Base-by-base conservation (phyloP, 2,888 invertebrate genomes). In the Euzophera pinguis region DNA sequence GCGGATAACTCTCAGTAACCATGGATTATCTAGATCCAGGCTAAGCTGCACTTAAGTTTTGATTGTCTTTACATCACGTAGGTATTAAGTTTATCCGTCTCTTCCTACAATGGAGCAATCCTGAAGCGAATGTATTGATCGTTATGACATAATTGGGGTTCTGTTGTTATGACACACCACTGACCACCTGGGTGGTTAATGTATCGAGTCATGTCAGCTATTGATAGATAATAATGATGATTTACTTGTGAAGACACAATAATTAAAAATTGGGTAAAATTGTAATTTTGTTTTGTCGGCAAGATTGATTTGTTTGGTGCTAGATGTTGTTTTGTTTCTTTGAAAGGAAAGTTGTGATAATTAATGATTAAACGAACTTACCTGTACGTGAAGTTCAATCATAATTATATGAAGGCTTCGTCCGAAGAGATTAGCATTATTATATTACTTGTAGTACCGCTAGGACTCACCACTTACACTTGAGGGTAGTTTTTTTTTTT, bases 321-420 rank as follows among this genome's bases (percentile, higher is more conserved):
- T n/a, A n/a, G n/a, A n/a, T n/a, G n/a, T n/a, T n/a, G n/a, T n/a
- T n/a, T n/a, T n/a, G n/a, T n/a, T n/a, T n/a, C n/a, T n/a, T n/a
- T n/a, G n/a, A n/a, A n/a, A n/a, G n/a, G n/a, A n/a, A n/a, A n/a
- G n/a, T n/a, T n/a, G n/a, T 22, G 22, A 50, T 42, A 34, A 43
- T 42, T 17, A 6, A 17, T 50, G 50, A 50, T 50, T 14, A 50
- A 50, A 50, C 42, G 50, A 50, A 50, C 50, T 50, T 50, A 6
- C n/a, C 8, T 22, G 22, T 22, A 50, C 41, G 50, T 50, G 50
- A 50, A 50, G 50, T 50, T 50, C 50, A 14, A 50, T 50, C 50
- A 12, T 7, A 17, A 50, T 50, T 42, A 50, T 50, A 50, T 50
- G 34, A 50, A 27, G 32, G 42, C 41, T 50, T 42, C 50, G 35